A percentile compares a stretch with the other conserved stretches of the same genome.
These are phyloP conservation scores for Cyanoliseus patagonus DNA, from an alignment of 2,113 vertebrate species.

Conservation along the genomic window DNA sequence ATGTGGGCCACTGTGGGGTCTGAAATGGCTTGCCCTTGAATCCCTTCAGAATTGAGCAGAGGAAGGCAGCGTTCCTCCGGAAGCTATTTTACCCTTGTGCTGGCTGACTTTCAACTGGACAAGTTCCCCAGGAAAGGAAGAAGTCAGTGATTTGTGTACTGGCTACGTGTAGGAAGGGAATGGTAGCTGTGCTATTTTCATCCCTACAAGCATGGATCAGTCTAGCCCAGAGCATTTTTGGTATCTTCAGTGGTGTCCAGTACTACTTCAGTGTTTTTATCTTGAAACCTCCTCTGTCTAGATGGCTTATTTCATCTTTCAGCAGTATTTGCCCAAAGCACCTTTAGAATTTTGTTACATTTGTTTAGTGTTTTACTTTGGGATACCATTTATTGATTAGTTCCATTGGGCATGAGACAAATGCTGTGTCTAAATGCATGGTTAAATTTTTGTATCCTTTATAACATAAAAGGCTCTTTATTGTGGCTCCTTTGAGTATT, in stretches of 20 bases:
- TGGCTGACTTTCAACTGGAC: neutral
- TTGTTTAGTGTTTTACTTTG: neutral
- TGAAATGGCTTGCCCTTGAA: neutral
- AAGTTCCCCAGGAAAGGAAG: neutral
- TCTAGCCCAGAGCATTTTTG: neutral
- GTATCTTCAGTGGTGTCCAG: neutral
- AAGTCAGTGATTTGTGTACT: neutral
- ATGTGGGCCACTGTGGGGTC: no score
- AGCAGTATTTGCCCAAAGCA: neutral
- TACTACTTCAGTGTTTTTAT: neutral
- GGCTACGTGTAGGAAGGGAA: fast-evolving
- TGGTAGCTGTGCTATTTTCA: neutral
- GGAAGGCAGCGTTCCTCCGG: neutral
- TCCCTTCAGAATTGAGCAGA: neutral
- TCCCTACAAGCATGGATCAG: neutral
- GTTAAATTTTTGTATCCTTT: neutral
- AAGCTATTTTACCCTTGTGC: neutral
- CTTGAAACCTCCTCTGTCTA: neutral
- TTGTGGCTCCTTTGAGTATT: neutral
- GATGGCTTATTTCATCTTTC: neutral
- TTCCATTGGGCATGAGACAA: neutral
- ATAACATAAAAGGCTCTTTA: neutral
- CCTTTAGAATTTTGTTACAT: neutral
- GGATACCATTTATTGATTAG: neutral
- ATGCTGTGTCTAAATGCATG: neutral